These are phyloP conservation scores for Ormyrus labotus DNA, from an alignment of 2,888 invertebrate species.

Conservation along the genomic window DNA sequence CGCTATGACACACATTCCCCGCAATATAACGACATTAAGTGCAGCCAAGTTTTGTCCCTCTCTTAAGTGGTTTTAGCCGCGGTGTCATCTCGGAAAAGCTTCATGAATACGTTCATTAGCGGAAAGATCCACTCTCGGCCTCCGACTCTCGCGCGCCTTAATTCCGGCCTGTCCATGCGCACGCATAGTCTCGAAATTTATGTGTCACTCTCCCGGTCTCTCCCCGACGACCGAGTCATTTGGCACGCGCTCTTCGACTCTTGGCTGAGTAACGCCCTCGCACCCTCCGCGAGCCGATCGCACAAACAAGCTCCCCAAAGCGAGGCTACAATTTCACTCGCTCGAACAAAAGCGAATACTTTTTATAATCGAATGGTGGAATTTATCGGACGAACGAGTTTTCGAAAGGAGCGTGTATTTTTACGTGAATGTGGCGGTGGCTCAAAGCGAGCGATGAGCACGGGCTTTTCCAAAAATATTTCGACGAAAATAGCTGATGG, in stretches of 20 bases:
- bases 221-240: slow-evolving; percentile 28
- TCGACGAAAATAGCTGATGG: too few species aligned
- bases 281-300: background rate
- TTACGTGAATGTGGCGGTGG: too few species aligned
- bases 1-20: slow-evolving; percentile 37
- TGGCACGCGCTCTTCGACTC: slow-evolving; percentile 50
- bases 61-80: slow-evolving; percentile 39
- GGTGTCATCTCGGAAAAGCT: slow-evolving; percentile 51
- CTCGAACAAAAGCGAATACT: background rate
- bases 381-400: too few species aligned
- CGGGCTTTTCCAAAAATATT: too few species aligned
- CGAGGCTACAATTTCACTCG: background rate
- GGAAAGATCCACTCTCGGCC: slow-evolving; percentile 5
- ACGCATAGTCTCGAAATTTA: slow-evolving; percentile 40
- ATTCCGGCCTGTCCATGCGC: slow-evolving; percentile 44
- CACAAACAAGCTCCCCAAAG: background rate
- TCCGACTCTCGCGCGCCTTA: slow-evolving; percentile 27
- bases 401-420: too few species aligned
- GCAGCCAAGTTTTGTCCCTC: slow-evolving; percentile 44
- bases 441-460: too few species aligned
- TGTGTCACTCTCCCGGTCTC: slow-evolving; percentile 42
- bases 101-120: slow-evolving; percentile 56
- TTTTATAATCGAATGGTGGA: too few species aligned
- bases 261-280: slow-evolving; percentile 25
- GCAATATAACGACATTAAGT: slow-evolving; percentile 45